Conservation (phyloP, 2,888 invertebrate species). For the Parochlus steinenii region DNA sequence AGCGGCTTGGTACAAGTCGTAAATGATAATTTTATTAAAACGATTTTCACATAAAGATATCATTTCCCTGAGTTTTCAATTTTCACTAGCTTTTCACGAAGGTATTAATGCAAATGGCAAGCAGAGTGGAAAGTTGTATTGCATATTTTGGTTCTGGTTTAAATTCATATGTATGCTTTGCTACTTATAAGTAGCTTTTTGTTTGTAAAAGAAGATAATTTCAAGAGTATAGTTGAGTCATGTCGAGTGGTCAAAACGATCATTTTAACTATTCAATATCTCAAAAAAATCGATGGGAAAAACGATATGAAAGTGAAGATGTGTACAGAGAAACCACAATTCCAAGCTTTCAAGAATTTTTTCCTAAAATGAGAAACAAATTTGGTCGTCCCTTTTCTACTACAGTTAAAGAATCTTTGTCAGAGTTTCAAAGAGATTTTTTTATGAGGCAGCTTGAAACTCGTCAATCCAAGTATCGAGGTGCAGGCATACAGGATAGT, state of each 20-base stretch:
- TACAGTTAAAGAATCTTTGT: constrained; percentile 52
- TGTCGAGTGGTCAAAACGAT: constrained; percentile 25
- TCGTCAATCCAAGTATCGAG: constrained; percentile 20
- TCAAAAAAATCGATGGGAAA: constrained; percentile 47
- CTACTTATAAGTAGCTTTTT: too few species aligned
- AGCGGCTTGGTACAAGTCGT: too few species aligned
- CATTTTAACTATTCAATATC: constrained; percentile 44
- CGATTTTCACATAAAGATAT: too few species aligned
- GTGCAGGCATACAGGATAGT: constrained; percentile 21
- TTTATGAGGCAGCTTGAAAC: constrained; percentile 37
- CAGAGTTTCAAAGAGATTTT: constrained; percentile 50
- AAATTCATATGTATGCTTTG: too few species aligned
- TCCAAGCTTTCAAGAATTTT: constrained; percentile 53
- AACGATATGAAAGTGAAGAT: constrained; percentile 42
- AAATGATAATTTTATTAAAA: too few species aligned
- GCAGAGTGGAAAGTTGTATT: too few species aligned
- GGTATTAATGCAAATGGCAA: too few species aligned
- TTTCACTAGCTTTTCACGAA: too few species aligned
- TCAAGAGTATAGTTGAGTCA: constrained; percentile 47
- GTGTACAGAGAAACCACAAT: constrained; percentile 58
- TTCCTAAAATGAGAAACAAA: constrained; percentile 44
- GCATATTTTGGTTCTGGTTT: too few species aligned
- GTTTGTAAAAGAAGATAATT: too few species aligned
- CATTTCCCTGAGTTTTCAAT: too few species aligned
- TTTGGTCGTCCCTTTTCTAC: constrained; percentile 57